These are phyloP conservation scores for Ophthalmolycus amberensis DNA, from an alignment of 2,113 vertebrate genomes.

Conservation along the genomic window DNA sequence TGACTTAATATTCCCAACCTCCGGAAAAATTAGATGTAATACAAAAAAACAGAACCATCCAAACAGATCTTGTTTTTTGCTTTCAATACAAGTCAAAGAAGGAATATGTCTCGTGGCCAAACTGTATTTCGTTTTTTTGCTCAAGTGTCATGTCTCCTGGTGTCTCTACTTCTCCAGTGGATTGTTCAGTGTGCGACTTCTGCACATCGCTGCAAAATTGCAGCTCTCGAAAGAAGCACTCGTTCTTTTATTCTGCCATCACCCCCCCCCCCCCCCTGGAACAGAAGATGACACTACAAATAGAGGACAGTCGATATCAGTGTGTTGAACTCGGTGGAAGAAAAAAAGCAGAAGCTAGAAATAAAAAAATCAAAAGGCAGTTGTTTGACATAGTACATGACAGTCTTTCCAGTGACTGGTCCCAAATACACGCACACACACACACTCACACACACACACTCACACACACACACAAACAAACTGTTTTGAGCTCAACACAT, in stretches of 20 bases:
- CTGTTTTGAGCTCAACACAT: constrained; percentile 7
- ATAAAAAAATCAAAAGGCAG: background rate
- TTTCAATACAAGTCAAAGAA: background rate
- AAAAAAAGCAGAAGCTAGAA: background rate
- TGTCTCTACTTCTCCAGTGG: background rate
- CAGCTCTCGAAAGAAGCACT: background rate
- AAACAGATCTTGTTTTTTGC: background rate
- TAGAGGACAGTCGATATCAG: background rate
- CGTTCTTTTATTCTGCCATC: background rate
- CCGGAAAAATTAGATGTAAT: background rate
- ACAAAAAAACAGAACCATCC: background rate
- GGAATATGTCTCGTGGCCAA: too few species aligned
- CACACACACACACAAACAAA: background rate
- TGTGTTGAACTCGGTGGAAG: background rate
- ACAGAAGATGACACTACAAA: background rate
- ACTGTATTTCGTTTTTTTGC: background rate
- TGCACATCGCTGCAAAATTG: background rate
- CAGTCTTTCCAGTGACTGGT: background rate
- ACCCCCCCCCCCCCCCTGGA: background rate
- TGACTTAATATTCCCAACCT: background rate
- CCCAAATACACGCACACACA: background rate
- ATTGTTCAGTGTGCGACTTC: background rate
- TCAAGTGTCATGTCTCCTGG: background rate
- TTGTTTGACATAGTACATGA: background rate
- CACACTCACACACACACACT: background rate